Conservation (phyloP, 1,140 invertebrate genomes). For the Mizuhopecten yessoensis region DNA sequence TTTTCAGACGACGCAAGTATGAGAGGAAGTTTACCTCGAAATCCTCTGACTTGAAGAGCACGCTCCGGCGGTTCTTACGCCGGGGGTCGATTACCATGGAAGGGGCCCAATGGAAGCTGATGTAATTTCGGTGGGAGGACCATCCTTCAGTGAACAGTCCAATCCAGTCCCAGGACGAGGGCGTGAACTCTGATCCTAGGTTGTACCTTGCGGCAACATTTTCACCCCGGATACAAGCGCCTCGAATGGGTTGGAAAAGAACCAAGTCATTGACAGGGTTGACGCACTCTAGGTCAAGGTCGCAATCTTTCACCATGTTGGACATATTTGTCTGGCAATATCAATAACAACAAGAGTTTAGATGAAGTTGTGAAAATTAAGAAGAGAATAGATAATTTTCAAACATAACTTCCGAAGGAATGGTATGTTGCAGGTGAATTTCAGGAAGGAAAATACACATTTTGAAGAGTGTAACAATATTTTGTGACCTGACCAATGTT, state of each 20-base stretch:
- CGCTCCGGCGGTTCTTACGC: background rate
- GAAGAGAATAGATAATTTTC: too few relatives aligned
- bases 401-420: too few relatives aligned
- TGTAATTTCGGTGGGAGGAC: background rate
- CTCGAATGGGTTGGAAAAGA: background rate
- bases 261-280: background rate
- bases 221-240: background rate
- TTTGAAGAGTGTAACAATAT: too few relatives aligned
- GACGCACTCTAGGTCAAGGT: constrained; percentile 5
- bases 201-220: background rate
- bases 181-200: background rate
- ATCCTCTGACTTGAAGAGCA: constrained; percentile 7
- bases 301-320: background rate
- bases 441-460: too few relatives aligned
- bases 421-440: too few relatives aligned
- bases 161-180: background rate
- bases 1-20: background rate
- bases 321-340: background rate
- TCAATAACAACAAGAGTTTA: too few relatives aligned
- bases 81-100: background rate
- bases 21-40: background rate
- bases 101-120: constrained; percentile 3
- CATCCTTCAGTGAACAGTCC: background rate
- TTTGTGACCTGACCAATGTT: too few relatives aligned
- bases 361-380: too few relatives aligned